A percentile compares a stretch with the other conserved stretches of the same genome.
Conservation (phyloP, 2,113 vertebrate genomes). For the Syrrhaptes paradoxus region DNA sequence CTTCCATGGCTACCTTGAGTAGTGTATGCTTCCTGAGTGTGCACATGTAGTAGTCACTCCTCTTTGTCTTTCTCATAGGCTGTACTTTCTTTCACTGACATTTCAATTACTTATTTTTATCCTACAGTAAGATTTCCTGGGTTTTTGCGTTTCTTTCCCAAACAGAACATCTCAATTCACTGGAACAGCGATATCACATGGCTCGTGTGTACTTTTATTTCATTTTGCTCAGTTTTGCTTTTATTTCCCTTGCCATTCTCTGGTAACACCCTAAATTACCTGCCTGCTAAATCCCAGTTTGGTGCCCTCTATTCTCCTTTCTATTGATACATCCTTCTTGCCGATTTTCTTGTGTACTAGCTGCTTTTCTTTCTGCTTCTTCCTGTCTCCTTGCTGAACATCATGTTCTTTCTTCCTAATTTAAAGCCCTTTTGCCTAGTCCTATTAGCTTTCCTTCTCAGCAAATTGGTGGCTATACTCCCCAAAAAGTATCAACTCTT, state of each 20-base stretch:
- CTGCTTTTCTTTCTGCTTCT: not conserved
- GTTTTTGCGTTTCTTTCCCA: not conserved
- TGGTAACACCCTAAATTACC: constrained; percentile 10
- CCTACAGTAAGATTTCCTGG: not conserved
- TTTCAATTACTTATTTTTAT: not conserved
- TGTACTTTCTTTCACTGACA: not conserved
- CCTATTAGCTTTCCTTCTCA: not conserved
- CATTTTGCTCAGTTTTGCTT: not conserved
- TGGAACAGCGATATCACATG: not conserved
- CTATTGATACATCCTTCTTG: not conserved
- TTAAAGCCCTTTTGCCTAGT: not conserved
- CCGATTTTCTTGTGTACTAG: not conserved
- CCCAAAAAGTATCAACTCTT: not conserved
- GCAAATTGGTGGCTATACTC: not conserved
- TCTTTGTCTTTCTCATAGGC: not conserved
- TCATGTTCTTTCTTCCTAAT: not conserved
- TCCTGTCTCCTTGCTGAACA: not conserved
- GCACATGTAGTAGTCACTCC: not conserved
- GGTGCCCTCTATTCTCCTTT: not conserved
- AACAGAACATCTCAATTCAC: not conserved
- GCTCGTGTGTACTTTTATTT: not conserved
- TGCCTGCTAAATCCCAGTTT: not conserved
- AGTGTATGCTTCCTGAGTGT: not conserved
- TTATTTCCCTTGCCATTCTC: not conserved
- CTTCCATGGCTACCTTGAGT: not conserved